phyloP scores from a whole-genome alignment of 2,888 invertebrate genomes.

The Metalampra italica region DNA sequence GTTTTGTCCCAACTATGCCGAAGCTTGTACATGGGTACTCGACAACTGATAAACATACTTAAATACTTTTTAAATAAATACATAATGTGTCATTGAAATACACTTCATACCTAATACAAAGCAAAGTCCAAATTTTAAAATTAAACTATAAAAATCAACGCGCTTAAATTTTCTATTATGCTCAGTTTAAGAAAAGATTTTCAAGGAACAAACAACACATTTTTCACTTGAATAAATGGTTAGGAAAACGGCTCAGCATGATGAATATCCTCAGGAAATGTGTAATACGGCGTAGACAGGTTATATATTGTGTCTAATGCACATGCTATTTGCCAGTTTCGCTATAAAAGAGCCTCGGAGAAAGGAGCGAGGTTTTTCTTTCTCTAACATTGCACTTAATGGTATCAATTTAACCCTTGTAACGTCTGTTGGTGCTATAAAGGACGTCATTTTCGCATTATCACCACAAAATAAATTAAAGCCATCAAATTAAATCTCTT shows the following conservation, averaged over 20 bases:
- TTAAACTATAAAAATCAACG: neutral
- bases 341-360: constrained; percentile 1
- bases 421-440: constrained; percentile 1
- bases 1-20: too few species aligned
- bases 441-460: constrained; percentile 1
- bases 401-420: constrained; percentile 4
- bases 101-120: too few species aligned
- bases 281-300: constrained; percentile 51
- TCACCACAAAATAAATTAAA: constrained; percentile 1
- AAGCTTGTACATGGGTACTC: too few species aligned
- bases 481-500: constrained; percentile 3
- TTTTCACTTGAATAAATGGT: constrained; percentile 51
- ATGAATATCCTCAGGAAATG: constrained; percentile 55
- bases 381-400: constrained; percentile 6
- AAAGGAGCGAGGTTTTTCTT: neutral
- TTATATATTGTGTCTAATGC: constrained; percentile 51
- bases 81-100: too few species aligned
- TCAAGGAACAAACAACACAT: constrained; percentile 38
- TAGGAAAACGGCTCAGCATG: constrained; percentile 51
- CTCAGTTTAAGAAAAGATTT: constrained; percentile 14
- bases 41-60: too few species aligned
- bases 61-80: too few species aligned
- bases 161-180: neutral
- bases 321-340: constrained; percentile 37
- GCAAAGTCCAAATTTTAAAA: too few species aligned